A percentile compares a stretch with the other conserved stretches of the same genome.
Conservation (phyloP, 1,140 invertebrate genomes). For the Zaprionus taronus region DNA sequence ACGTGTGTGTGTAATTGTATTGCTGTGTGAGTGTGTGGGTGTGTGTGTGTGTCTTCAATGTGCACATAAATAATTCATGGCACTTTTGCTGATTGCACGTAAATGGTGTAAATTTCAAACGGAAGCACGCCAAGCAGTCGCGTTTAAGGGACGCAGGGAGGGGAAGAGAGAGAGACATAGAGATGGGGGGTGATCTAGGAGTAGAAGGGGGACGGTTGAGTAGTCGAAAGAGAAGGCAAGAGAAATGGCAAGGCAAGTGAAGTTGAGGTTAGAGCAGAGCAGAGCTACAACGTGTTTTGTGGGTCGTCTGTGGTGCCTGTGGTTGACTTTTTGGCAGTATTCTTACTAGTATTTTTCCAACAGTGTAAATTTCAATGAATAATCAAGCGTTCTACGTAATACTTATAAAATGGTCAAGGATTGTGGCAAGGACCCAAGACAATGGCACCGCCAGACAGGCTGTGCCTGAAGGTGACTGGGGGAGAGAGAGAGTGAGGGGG, state of each 20-base stretch:
- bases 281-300: slow-evolving; percentile 34
- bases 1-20: neutral
- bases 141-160: slow-evolving; percentile 7
- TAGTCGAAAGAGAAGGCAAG: neutral
- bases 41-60: slow-evolving; percentile 33
- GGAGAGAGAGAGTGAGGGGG: slow-evolving; percentile 2
- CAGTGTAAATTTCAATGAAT: slow-evolving; percentile 63
- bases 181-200: neutral
- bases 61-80: slow-evolving; percentile 72
- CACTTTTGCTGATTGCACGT: slow-evolving; percentile 81
- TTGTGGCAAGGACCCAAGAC: slow-evolving; percentile 26
- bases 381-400: slow-evolving; percentile 61
- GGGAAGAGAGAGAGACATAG: neutral
- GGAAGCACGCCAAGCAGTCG: slow-evolving; percentile 51
- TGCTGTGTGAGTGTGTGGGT: neutral
- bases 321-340: slow-evolving; percentile 45
- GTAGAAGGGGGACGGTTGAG: neutral
- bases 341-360: slow-evolving; percentile 24
- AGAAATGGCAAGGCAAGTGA: neutral
- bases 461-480: slow-evolving; percentile 2
- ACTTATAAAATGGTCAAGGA: slow-evolving; percentile 68
- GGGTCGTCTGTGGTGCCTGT: slow-evolving; percentile 21
- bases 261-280: slow-evolving; percentile 7
- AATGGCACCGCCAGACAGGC: slow-evolving; percentile 39
- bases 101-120: slow-evolving; percentile 76